A percentile compares a stretch with the other conserved stretches of the same genome.
phyloP scores from a whole-genome alignment of 2,113 vertebrate species.

The Chelonoidis abingdonii region DNA sequence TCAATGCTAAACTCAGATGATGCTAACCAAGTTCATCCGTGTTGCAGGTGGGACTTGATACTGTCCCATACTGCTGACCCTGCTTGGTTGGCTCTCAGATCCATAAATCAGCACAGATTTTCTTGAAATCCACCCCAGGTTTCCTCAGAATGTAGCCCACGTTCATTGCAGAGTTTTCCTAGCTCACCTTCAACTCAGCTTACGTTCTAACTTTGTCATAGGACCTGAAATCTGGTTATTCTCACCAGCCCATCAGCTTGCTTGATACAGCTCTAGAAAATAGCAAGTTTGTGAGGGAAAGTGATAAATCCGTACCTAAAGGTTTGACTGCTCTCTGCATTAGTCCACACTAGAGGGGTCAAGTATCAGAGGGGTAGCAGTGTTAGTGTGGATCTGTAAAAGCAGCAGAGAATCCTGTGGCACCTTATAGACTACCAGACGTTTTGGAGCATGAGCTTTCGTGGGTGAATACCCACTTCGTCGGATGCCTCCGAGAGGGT shows the following conservation, averaged over 20 bases:
- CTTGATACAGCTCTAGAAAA: not conserved
- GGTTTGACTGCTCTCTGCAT: too few species aligned
- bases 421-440: too few species aligned
- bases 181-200: not conserved
- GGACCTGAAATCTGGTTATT: not conserved
- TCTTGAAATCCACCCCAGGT: not conserved
- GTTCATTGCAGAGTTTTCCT: not conserved
- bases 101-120: not conserved
- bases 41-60: not conserved
- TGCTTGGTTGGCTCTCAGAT: not conserved
- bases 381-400: too few species aligned
- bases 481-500: too few species aligned
- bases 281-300: rapidly evolving
- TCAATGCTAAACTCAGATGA: not conserved
- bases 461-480: too few species aligned
- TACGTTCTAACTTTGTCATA: not conserved
- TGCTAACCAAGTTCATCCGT: not conserved
- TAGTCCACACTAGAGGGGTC: too few species aligned
- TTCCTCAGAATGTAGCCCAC: not conserved
- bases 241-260: not conserved
- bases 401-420: too few species aligned
- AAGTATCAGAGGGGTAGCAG: too few species aligned
- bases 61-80: not conserved
- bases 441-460: too few species aligned
- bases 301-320: not conserved